Conservation (phyloP, 2,888 invertebrate species). For the Patella caerulea region DNA sequence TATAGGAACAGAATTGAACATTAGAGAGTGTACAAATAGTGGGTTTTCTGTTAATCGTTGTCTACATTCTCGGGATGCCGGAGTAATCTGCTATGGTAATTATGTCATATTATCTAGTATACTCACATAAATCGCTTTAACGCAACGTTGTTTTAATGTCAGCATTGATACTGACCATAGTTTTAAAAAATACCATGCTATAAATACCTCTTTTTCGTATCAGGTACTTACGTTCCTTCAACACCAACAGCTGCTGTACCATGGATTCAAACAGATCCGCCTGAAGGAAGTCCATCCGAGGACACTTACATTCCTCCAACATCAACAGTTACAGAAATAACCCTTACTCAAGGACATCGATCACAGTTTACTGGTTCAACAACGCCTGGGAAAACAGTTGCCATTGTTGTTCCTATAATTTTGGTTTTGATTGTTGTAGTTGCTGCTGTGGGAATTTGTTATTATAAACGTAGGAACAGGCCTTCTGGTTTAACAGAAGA, state of each 20-base stretch:
- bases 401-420: constrained; percentile 51
- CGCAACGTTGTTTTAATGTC: too few relatives aligned
- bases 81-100: constrained; percentile 41
- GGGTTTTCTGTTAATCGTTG: constrained; percentile 42
- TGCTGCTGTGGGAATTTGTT: constrained; percentile 41
- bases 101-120: too few relatives aligned
- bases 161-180: too few relatives aligned
- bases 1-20: constrained; percentile 34
- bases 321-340: background rate
- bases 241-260: background rate
- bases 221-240: constrained; percentile 11
- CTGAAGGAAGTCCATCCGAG: background rate
- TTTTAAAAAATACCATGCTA: too few relatives aligned
- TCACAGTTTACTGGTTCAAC: background rate
- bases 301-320: too few relatives aligned
- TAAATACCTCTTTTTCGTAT: background rate
- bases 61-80: constrained; percentile 41
- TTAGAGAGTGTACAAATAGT: constrained; percentile 32
- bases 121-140: too few relatives aligned
- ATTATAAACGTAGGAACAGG: constrained; percentile 30
- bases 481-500: constrained; percentile 1
- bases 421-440: constrained; percentile 35
- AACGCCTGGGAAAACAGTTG: constrained; percentile 12
- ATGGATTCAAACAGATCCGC: too few relatives aligned
- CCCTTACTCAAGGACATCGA: too few relatives aligned